phyloP scores from a whole-genome alignment of 1,140 invertebrate species.

The Brachystomella parvula region DNA sequence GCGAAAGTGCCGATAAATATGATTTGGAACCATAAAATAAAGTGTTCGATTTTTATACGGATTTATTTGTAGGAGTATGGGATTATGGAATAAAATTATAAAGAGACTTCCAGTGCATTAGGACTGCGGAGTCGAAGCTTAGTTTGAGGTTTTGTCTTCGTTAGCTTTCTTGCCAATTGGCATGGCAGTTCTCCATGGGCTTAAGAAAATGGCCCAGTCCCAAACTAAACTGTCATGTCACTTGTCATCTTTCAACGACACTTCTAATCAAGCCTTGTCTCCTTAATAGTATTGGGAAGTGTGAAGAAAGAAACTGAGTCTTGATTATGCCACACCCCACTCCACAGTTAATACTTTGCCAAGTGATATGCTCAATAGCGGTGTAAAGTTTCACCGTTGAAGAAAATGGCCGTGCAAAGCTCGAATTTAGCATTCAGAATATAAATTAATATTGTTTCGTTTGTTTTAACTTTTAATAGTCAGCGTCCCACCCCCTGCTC shows the following conservation, averaged over 20 bases:
- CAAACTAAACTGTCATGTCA: background rate
- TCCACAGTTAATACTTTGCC: background rate
- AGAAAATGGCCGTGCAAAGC: background rate
- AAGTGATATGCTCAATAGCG: background rate
- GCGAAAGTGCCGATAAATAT: background rate
- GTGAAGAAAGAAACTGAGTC: background rate
- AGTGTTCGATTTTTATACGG: background rate
- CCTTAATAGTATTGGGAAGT: background rate
- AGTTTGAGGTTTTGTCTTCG: background rate
- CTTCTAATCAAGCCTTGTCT: background rate
- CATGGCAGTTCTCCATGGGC: no score
- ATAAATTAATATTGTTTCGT: background rate
- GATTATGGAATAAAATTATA: no score
- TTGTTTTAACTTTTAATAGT: constrained; percentile 34
- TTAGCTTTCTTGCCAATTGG: background rate
- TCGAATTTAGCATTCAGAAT: background rate
- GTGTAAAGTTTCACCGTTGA: background rate
- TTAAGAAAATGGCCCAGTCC: background rate
- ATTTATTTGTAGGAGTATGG: no score
- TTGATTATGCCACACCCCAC: no score
- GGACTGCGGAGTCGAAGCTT: background rate
- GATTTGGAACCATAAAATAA: background rate
- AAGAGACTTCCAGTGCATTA: background rate
- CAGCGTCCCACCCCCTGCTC: constrained; percentile 42
- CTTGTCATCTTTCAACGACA: background rate